phyloP scores from a whole-genome alignment of 2,888 invertebrate species.

The Sericinus montela region DNA sequence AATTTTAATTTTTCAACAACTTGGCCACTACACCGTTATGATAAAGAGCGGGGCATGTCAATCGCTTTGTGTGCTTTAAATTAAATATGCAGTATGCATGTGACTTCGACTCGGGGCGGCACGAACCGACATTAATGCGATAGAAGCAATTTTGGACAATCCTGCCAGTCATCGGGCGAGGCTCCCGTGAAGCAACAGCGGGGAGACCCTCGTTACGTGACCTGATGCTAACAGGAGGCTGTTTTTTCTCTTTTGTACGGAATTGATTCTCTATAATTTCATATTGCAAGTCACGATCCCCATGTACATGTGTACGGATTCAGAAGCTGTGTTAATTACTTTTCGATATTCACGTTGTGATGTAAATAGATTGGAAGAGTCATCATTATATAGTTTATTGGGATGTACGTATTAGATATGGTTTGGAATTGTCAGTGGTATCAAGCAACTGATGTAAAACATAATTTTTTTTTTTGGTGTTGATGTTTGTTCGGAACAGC shows the following conservation, averaged over 20 bases:
- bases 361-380: too few species aligned
- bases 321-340: slow-evolving; percentile 16
- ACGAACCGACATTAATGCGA: slow-evolving; percentile 57
- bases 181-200: slow-evolving; percentile 23
- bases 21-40: slow-evolving; percentile 55
- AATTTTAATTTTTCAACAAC: slow-evolving; percentile 48
- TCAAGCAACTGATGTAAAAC: too few species aligned
- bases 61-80: slow-evolving; percentile 71
- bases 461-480: too few species aligned
- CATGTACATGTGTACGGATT: background rate
- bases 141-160: slow-evolving; percentile 62
- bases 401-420: too few species aligned
- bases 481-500: too few species aligned
- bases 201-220: slow-evolving; percentile 19
- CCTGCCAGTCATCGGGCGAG: slow-evolving; percentile 60
- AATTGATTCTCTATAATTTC: slow-evolving; percentile 13
- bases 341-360: background rate
- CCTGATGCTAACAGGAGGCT: slow-evolving; percentile 18
- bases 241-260: slow-evolving; percentile 1
- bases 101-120: slow-evolving; percentile 38
- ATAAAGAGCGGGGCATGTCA: slow-evolving; percentile 62
- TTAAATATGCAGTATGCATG: slow-evolving; percentile 66
- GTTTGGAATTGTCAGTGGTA: too few species aligned
- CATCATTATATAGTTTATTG: too few species aligned
- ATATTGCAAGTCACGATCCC: slow-evolving; percentile 17